Conservation (phyloP, 2,888 invertebrate genomes). For the Neelides folsomi region DNA sequence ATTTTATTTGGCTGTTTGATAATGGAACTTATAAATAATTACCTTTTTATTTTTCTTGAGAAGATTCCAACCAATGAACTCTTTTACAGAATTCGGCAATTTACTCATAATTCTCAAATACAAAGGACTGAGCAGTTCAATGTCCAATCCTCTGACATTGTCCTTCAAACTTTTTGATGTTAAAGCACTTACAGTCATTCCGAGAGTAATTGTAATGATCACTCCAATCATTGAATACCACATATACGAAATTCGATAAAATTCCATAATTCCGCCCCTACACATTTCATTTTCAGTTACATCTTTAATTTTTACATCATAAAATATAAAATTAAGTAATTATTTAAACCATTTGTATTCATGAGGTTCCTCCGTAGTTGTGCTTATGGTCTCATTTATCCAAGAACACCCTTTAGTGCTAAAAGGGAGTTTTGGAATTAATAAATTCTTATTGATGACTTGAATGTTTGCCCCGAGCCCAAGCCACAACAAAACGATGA, state of each 20-base stretch:
- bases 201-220: constrained; percentile 55
- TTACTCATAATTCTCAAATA: too few relatives aligned
- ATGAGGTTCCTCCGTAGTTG: neutral
- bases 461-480: constrained; percentile 33
- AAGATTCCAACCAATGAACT: too few relatives aligned
- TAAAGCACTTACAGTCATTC: constrained; percentile 43
- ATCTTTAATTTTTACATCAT: too few relatives aligned
- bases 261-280: constrained; percentile 31
- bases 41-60: too few relatives aligned
- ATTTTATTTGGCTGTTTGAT: too few relatives aligned
- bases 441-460: constrained; percentile 5
- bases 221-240: constrained; percentile 81
- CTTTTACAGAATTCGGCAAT: too few relatives aligned
- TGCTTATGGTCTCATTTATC: neutral
- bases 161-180: too few relatives aligned
- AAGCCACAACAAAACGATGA: constrained; percentile 34
- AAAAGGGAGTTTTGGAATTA: constrained; percentile 23
- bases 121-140: too few relatives aligned
- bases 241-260: constrained; percentile 70
- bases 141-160: too few relatives aligned
- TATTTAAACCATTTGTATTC: neutral
- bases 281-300: too few relatives aligned
- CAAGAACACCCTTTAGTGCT: constrained; percentile 30
- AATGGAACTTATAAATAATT: too few relatives aligned
- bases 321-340: too few relatives aligned